phyloP scores from a whole-genome alignment of 2,797 vertebrate species.

The Ispidina picta region DNA sequence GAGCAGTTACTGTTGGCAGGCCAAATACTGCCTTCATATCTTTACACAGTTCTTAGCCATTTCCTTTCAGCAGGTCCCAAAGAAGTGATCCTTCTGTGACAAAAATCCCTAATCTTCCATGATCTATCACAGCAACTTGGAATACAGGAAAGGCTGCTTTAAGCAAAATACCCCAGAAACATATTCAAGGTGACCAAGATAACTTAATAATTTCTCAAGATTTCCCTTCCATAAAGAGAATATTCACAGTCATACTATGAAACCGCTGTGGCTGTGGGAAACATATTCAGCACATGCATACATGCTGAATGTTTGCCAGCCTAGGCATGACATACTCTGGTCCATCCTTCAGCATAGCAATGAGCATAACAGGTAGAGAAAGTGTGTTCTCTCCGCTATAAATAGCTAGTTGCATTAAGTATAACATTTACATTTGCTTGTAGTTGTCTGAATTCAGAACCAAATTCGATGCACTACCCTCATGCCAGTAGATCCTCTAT shows the following conservation, averaged over 20 bases:
- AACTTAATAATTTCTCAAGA: neutral
- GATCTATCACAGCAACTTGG: neutral
- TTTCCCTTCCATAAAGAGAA: neutral
- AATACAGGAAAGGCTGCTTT: neutral
- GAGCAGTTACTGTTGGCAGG: constrained; percentile 11
- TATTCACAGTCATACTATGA: neutral
- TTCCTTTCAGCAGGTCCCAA: neutral
- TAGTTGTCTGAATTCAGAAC: constrained; percentile 45
- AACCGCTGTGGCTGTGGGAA: neutral
- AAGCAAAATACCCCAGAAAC: neutral
- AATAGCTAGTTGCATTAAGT: constrained; percentile 57
- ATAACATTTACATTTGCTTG: constrained; percentile 66
- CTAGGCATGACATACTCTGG: neutral
- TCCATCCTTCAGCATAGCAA: neutral
- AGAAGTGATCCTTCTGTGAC: neutral
- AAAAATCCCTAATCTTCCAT: neutral
- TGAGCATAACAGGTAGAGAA: constrained; percentile 3
- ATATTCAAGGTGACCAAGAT: neutral
- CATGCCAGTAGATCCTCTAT: constrained; percentile 8
- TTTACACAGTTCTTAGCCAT: neutral
- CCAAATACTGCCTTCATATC: neutral
- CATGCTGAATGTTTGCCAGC: neutral
- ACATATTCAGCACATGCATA: neutral
- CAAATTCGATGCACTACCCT: constrained; percentile 2
- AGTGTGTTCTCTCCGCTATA: constrained; percentile 25